These are phyloP conservation scores for Pterocles burchelli DNA, from an alignment of 2,113 vertebrate species.

Conservation along the genomic window DNA sequence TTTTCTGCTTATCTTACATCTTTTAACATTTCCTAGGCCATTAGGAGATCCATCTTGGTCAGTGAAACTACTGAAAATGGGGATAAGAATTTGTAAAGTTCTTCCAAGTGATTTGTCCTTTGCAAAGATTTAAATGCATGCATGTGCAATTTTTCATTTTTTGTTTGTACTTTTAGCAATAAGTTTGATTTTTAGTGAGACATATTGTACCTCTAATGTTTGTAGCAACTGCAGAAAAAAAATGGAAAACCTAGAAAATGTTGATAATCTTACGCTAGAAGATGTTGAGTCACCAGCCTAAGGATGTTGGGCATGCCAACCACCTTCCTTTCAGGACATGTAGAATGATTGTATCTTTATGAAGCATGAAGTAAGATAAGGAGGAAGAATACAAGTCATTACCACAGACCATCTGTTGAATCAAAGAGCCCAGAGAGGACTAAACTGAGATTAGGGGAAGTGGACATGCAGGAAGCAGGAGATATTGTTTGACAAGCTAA, in stretches of 20 bases:
- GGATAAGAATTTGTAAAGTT: not conserved
- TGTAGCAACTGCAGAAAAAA: not conserved
- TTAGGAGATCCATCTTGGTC: not conserved
- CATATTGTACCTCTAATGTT: not conserved
- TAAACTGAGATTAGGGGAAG: not conserved
- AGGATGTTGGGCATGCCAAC: not conserved
- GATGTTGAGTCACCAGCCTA: not conserved
- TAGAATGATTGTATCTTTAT: not conserved
- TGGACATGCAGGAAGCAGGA: not conserved
- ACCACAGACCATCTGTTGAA: not conserved
- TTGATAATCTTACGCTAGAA: not conserved
- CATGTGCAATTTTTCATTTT: not conserved
- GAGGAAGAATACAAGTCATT: not conserved
- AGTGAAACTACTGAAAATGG: not conserved
- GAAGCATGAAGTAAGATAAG: not conserved
- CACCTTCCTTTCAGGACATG: not conserved
- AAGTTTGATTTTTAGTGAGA: not conserved
- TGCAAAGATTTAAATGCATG: not conserved
- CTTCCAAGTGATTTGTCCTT: not conserved
- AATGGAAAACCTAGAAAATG: not conserved
- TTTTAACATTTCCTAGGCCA: not conserved
- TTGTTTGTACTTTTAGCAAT: not conserved
- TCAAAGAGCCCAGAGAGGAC: not conserved
- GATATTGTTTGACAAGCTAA: not conserved
- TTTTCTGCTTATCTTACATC: not conserved